Base-by-base conservation (phyloP, 2,888 invertebrate species). In the Xestia sexstrigata region DNA sequence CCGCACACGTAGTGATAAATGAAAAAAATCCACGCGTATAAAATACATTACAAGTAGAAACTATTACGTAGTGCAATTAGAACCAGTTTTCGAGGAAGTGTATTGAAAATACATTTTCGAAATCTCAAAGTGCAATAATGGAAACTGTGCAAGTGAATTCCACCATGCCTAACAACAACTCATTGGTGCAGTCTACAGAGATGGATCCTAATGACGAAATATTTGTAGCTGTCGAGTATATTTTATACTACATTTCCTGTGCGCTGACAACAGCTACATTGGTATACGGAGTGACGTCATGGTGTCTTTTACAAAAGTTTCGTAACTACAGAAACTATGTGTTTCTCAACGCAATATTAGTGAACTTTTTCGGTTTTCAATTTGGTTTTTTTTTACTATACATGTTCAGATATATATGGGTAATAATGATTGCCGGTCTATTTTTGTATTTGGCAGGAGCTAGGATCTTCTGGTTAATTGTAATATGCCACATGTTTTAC, bases 401-500 rank as follows among this genome's bases (percentile, higher is more conserved):
- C 20, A 62, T 35, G 60, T 0, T 20, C 9, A 17, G 0, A 30
- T 62, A 9, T 30, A 20, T 62, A 30, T 3, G 30, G 0, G 0
- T 0, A 15, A 0, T 20, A 62, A 20, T 62, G 35, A 2, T 15
- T 52, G 11, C 17, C 2, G 35, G 52, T 17, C 0, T 69, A n/a
- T 39, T n/a, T 52, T 0, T 35, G 1, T 70, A 45, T 23, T 62
- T 70, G 17, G 13, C 15, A 0, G 23, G 30, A 45, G 30, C 42
- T 0, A 74, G 30, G 2, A 20, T 45, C 3, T 30, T 30, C 17
- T 74, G 73, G 73, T 23, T 74, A 5, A 9, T 74, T 30, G 13
- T 55, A 3, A 42, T 70, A 30, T 55, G 30, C 17, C 45, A 71
- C 71, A 49, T 71, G 55, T 74, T 74, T 71, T 71, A 74, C 20